Conservation (phyloP, 2,113 vertebrate genomes). For the Mustela lutreola region DNA sequence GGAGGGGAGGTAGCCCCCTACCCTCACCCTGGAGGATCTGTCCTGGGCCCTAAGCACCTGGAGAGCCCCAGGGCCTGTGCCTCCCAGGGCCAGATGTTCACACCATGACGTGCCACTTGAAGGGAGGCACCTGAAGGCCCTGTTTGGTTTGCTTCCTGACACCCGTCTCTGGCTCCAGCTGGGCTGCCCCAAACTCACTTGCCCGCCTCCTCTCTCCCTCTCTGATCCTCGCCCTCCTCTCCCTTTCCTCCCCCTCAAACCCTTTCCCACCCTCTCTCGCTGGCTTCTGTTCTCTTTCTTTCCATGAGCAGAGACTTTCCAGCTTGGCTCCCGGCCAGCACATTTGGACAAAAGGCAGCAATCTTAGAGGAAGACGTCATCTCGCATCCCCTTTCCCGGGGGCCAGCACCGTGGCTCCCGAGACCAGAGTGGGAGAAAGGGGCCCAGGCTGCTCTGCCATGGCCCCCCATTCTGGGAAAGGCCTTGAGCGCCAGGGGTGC, state of each 20-base stretch:
- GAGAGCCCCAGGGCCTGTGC: too few relatives aligned
- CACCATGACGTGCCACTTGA: not conserved
- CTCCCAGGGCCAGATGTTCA: not conserved
- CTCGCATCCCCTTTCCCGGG: slow-evolving; percentile 79
- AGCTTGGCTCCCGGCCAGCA: slow-evolving; percentile 86
- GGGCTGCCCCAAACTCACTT: not conserved
- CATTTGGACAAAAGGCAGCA: slow-evolving; percentile 82
- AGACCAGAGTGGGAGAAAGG: slow-evolving; percentile 40
- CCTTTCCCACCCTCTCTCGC: slow-evolving; percentile 58
- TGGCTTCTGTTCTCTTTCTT: slow-evolving; percentile 79
- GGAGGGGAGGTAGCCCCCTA: not conserved
- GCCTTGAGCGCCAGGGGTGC: not conserved
- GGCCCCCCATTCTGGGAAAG: not conserved
- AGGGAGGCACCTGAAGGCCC: slow-evolving; percentile 13
- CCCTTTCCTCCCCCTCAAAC: slow-evolving; percentile 38
- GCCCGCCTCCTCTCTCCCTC: not conserved
- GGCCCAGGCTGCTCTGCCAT: not conserved
- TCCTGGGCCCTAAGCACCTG: not conserved
- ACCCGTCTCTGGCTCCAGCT: not conserved
- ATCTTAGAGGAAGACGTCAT: slow-evolving; percentile 85
- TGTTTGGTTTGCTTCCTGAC: not conserved
- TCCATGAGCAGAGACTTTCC: slow-evolving; percentile 87
- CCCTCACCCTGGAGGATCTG: accelerated
- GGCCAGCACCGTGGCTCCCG: slow-evolving; percentile 32
- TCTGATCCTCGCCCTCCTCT: slow-evolving; percentile 30